Percentiles rank a stretch among this genome's conserved stretches.
Evolutionary conservation across 2,797 vertebrate species (phyloP).

Genomic region (Crossoptilon crossoptilon): DNA sequence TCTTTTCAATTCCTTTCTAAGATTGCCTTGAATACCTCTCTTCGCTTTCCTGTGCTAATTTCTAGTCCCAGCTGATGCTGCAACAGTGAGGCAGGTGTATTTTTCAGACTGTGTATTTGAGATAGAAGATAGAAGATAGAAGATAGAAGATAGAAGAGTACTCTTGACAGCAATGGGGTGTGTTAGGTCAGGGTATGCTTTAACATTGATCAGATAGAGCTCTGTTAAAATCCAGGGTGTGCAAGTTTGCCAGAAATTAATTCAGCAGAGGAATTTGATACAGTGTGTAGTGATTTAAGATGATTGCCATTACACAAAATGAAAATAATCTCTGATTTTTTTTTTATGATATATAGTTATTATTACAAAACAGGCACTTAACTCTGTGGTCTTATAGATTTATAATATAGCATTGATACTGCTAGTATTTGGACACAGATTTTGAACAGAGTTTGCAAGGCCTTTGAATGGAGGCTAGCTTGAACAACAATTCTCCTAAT

Average conservation of each 20-base stretch:
- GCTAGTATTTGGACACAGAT: background rate
- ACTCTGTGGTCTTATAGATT: background rate
- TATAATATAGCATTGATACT: background rate
- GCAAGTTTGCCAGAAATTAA: background rate
- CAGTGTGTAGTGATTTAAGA: background rate
- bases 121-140: background rate
- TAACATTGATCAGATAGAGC: background rate
- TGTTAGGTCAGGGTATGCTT: background rate
- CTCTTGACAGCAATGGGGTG: background rate
- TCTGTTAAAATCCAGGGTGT: background rate
- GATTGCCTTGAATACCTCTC: background rate
- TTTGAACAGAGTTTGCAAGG: background rate
- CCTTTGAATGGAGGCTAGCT: background rate
- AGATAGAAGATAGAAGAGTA: background rate
- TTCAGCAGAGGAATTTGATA: background rate
- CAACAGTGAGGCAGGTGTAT: background rate
- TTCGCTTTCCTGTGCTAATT: conserved; percentile 38
- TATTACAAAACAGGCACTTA: background rate
- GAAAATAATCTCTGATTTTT: background rate
- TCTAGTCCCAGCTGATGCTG: background rate
- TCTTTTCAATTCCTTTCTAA: conserved; percentile 1
- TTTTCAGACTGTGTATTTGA: background rate
- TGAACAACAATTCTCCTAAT: background rate
- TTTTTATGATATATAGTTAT: background rate
- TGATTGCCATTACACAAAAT: background rate